A percentile compares a stretch with the other conserved stretches of the same genome.
phyloP scores from a whole-genome alignment of 2,797 vertebrate species.

The Schizothorax lantsangensis region DNA sequence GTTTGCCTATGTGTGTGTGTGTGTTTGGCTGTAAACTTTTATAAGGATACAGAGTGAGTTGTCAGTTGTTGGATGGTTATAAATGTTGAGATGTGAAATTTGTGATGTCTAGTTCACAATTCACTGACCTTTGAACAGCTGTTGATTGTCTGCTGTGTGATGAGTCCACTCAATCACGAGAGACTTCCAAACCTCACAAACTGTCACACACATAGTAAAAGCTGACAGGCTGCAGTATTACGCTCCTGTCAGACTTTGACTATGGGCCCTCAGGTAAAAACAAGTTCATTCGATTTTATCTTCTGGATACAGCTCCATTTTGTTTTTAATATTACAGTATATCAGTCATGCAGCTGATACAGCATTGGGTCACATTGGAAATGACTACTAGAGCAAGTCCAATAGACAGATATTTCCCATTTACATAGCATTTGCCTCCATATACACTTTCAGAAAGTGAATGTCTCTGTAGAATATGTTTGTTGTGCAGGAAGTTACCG shows the following conservation, averaged over 20 bases:
- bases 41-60: conserved; percentile 32
- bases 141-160: conserved; percentile 36
- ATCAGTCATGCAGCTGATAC: conserved; percentile 28
- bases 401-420: background rate
- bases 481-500: background rate
- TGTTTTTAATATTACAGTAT: conserved; percentile 5
- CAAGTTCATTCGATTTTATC: conserved; percentile 48
- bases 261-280: conserved; percentile 56
- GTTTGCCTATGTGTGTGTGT: conserved; percentile 13
- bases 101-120: conserved; percentile 40
- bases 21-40: conserved; percentile 9
- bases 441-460: background rate
- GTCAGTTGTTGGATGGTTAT: conserved; percentile 35
- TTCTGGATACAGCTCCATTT: conserved; percentile 25
- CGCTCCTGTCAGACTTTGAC: conserved; percentile 54
- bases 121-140: conserved; percentile 39
- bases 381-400: background rate
- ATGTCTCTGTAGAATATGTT: background rate
- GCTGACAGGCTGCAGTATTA: conserved; percentile 53
- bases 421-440: background rate
- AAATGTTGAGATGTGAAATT: conserved; percentile 32
- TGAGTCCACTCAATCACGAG: conserved; percentile 29
- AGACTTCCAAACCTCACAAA: conserved; percentile 18
- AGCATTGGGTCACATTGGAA: background rate
- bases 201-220: conserved; percentile 13